Evolutionary conservation across 1,140 invertebrate species (phyloP).

Genomic region (Lepidostoma basale): DNA sequence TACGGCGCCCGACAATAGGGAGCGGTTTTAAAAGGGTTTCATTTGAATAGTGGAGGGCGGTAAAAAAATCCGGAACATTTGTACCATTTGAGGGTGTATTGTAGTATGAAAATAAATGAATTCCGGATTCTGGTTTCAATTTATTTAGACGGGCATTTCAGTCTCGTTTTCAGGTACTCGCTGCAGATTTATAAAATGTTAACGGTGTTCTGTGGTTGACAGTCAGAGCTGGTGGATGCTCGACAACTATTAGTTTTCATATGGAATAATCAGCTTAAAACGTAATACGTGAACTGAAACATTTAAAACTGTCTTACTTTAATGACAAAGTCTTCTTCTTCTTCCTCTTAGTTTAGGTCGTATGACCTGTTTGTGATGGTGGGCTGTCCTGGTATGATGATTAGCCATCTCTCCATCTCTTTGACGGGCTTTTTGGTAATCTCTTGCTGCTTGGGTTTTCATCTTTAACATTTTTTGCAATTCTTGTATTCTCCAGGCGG

Average conservation of each 20-base stretch:
- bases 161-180: neutral
- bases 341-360: too few relatives aligned
- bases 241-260: neutral
- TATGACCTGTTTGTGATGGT: too few relatives aligned
- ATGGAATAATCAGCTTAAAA: too few relatives aligned
- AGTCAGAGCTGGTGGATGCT: neutral
- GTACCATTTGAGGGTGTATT: neutral
- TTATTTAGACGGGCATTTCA: neutral
- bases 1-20: neutral
- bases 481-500: too few relatives aligned
- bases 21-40: constrained; percentile 7
- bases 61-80: neutral
- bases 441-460: too few relatives aligned
- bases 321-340: too few relatives aligned
- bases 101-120: neutral
- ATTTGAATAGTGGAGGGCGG: neutral
- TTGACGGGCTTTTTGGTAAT: too few relatives aligned
- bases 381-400: too few relatives aligned
- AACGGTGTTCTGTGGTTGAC: neutral
- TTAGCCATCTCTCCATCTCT: too few relatives aligned
- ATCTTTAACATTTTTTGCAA: too few relatives aligned
- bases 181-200: neutral
- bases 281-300: too few relatives aligned
- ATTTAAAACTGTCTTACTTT: too few relatives aligned
- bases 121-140: neutral